phyloP scores from a whole-genome alignment of 2,888 invertebrate genomes.

The Apoda limacodes region DNA sequence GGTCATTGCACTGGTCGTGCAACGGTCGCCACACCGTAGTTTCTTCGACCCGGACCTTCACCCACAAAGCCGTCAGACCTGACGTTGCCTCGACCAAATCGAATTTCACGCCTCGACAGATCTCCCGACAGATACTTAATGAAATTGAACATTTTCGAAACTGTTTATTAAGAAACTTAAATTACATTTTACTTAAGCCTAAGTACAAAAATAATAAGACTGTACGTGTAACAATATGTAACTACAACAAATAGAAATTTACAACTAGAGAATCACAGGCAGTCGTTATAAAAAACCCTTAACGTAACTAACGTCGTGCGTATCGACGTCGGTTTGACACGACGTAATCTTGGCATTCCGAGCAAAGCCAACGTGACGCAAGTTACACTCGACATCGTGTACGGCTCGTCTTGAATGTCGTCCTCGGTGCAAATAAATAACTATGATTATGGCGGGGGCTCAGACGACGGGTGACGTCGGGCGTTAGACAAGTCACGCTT shows the following conservation, averaged over 20 bases:
- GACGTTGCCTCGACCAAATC: conserved; percentile 32
- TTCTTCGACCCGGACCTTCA: conserved; percentile 58
- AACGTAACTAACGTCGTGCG: conserved; percentile 3
- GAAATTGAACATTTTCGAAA: conserved; percentile 56
- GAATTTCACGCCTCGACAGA: conserved; percentile 43
- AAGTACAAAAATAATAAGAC: conserved; percentile 58
- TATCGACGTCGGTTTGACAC: neutral
- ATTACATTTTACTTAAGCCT: conserved; percentile 38
- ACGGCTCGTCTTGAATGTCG: conserved; percentile 7
- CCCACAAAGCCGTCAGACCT: conserved; percentile 36
- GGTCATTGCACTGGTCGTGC: conserved; percentile 34
- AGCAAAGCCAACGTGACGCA: neutral
- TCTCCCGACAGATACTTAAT: conserved; percentile 33
- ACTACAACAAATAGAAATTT: conserved; percentile 22
- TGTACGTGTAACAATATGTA: conserved; percentile 23
- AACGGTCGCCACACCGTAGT: conserved; percentile 27
- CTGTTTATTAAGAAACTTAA: conserved; percentile 62
- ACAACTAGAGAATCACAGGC: conserved; percentile 45
- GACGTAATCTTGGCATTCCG: neutral
- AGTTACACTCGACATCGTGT: too few species aligned
- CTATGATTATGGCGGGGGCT: conserved; percentile 46
- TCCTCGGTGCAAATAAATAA: conserved; percentile 45
- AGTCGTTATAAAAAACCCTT: conserved; percentile 13
- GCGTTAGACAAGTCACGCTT: conserved; percentile 18
- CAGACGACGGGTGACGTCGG: conserved; percentile 17